Evolutionary conservation across 2,888 invertebrate genomes (phyloP), one percentile per base, ranked within the genome.

Genomic region (Trichopria drosophilae): DNA sequence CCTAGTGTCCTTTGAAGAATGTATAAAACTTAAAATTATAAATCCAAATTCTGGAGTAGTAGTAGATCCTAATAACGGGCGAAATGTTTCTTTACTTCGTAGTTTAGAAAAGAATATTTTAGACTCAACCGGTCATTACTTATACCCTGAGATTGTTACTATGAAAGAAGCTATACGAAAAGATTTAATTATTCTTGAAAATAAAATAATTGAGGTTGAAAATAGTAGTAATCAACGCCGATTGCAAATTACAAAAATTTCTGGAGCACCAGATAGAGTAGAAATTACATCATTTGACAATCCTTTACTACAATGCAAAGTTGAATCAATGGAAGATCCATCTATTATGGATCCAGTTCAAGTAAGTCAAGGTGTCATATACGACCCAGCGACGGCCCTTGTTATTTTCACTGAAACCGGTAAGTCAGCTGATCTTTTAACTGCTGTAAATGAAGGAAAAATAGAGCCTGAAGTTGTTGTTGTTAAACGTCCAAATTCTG

Each of bases 1-100:
- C 60, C 78, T 88, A 45, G 84, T 93, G 34, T 87, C 88, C 52
- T 87, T 96, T 61, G 86, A 90, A 72, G 94, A 95, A 73, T 92
- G 95, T 61, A 80, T 97, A 32, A 85, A 86, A 64, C 80, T 92
- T 53, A 86, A 89, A 68, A 85, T 97, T 18, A 88, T 97, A 35
- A 88, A 94, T 76, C 83, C 88, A 12, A 80, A 85, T 57, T 94
- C 93, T 0, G 92, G 90, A 10, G 77, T 84, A 43, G 91, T 95
- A 1, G 75, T 91, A 20, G 92, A 95, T 72, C 86, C 89, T 2
- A 82, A 80, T 59, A 84, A 83, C 49, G 84, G 83, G 42, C 84
- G 87, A 67, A 83, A 84, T 69, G 75, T 89, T 13, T 79, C 86
- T 3, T 72, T 93, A 10, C 70, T 80, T 5, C 82, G 85, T 64